Conservation (phyloP, 2,797 vertebrate genomes). For the Sphenopsis melanotis region DNA sequence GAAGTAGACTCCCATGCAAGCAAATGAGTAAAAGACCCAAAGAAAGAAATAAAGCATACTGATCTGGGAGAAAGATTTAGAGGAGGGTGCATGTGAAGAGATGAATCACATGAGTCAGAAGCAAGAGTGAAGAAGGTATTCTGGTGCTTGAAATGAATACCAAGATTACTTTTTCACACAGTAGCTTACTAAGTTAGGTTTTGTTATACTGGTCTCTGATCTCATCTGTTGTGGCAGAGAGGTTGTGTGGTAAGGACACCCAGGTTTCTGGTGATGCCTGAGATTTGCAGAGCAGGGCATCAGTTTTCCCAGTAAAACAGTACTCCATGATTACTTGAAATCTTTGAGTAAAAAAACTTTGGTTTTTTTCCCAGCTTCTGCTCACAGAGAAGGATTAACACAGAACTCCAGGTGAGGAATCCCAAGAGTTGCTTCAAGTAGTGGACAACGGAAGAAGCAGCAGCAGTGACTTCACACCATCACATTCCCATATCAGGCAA, state of each 20-base stretch:
- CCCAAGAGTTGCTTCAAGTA: background rate
- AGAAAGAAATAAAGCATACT: background rate
- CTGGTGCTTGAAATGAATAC: background rate
- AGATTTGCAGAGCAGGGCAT: background rate
- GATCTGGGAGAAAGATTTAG: background rate
- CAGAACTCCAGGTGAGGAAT: slow-evolving; percentile 10
- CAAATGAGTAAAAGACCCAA: background rate
- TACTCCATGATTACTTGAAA: background rate
- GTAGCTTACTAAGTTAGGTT: background rate
- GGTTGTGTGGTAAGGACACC: background rate
- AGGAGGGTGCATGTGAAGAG: background rate
- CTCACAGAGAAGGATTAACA: slow-evolving; percentile 41
- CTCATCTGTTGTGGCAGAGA: background rate
- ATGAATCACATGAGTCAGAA: background rate
- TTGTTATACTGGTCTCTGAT: background rate
- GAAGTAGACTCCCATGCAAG: background rate
- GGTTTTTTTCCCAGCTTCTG: slow-evolving; percentile 57
- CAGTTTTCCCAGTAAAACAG: background rate
- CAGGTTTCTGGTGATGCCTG: background rate
- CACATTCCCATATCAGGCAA: slow-evolving; percentile 3
- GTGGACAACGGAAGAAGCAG: background rate
- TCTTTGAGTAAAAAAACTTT: background rate
- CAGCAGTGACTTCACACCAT: slow-evolving; percentile 17
- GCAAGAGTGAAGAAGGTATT: background rate
- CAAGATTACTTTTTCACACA: background rate